phyloP scores from a whole-genome alignment of 2,888 invertebrate genomes.

The Hyposoter dolosus region DNA sequence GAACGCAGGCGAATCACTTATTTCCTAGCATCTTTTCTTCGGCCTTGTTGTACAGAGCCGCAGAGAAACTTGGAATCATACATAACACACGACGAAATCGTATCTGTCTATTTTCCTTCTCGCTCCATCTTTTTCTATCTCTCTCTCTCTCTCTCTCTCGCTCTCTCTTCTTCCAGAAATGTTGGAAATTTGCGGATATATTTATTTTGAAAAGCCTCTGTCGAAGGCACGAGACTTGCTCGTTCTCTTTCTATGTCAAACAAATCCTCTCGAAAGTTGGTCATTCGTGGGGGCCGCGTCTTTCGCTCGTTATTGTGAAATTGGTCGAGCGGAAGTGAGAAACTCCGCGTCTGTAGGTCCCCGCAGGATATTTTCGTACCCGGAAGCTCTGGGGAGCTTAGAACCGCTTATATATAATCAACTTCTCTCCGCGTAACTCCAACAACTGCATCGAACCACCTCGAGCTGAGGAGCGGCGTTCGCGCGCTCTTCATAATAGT shows the following conservation, averaged over 20 bases:
- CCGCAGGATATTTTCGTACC: conserved; percentile 63
- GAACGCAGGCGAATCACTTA: not conserved
- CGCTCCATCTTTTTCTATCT: too few species aligned
- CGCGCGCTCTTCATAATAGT: conserved; percentile 2
- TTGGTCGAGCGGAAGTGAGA: conserved; percentile 60
- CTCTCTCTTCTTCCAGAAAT: not conserved
- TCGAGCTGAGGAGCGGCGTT: not conserved
- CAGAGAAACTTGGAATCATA: not conserved
- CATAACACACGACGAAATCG: conserved; percentile 30
- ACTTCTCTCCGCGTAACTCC: conserved; percentile 34
- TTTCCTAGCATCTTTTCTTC: conserved; percentile 15
- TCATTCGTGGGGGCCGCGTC: not conserved
- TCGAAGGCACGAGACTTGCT: not conserved
- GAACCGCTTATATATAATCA: conserved; percentile 27
- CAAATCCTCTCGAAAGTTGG: not conserved
- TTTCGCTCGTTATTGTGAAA: conserved; percentile 42
- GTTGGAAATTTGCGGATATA: not conserved
- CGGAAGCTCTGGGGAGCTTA: conserved; percentile 50
- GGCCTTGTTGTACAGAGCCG: not conserved
- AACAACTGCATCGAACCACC: conserved; percentile 16
- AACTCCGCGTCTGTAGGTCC: conserved; percentile 34
- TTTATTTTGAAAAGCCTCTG: not conserved
- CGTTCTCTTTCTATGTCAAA: conserved; percentile 3
- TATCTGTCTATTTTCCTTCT: too few species aligned
- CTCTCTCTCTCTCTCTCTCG: conserved; percentile 7